Evolutionary conservation across 2,113 vertebrate species (phyloP).

Genomic region (Centropus unirufus): DNA sequence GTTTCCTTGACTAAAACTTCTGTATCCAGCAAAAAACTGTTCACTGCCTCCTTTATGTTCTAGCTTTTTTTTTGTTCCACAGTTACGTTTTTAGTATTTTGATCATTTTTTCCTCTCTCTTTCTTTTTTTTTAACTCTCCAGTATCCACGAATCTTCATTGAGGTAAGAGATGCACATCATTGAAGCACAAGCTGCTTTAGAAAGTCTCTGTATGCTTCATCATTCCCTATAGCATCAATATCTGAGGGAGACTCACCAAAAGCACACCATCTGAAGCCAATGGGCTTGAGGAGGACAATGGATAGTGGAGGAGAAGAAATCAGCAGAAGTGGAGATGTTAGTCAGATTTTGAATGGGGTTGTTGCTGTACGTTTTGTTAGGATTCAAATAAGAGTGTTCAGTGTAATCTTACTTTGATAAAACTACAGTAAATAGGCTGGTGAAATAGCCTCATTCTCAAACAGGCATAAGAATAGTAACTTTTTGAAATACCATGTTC

Average conservation of each 20-base stretch:
- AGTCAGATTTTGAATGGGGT: accelerated
- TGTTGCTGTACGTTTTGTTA: not conserved
- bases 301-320: not conserved
- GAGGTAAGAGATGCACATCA: slow-evolving; percentile 45
- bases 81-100: not conserved
- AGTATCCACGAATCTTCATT: slow-evolving; percentile 60
- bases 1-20: not conserved
- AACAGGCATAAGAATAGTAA: not conserved
- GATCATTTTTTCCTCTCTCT: not conserved
- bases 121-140: not conserved
- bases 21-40: not conserved
- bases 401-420: not conserved
- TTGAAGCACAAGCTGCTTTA: not conserved
- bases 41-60: not conserved
- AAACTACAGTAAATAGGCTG: not conserved
- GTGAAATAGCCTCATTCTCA: not conserved
- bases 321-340: not conserved
- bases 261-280: not conserved
- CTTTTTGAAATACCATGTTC: not conserved
- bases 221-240: not conserved
- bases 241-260: not conserved
- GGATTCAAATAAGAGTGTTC: not conserved
- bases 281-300: not conserved
- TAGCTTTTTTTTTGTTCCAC: not conserved
- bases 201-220: not conserved